Evolutionary conservation across 2,797 vertebrate species (phyloP).

Genomic region (Myotis pilosus): DNA sequence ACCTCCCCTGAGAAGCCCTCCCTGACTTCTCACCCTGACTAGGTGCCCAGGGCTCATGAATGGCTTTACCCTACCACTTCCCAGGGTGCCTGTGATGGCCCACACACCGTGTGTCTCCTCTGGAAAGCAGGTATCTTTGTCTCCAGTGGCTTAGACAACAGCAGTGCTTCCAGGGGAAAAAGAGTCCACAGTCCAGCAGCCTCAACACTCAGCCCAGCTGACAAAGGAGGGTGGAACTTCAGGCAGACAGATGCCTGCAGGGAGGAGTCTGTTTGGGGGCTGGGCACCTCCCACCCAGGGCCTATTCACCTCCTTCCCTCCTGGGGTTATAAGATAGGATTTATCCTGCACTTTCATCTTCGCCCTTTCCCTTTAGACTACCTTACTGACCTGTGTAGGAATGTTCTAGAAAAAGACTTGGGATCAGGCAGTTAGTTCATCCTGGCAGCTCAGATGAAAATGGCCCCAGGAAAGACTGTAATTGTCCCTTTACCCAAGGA

Average conservation of each 20-base stretch:
- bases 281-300: neutral
- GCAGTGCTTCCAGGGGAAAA: neutral
- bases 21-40: neutral
- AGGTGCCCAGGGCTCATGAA: fast-evolving
- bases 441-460: neutral
- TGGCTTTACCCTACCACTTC: too few species aligned
- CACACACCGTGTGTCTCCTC: neutral
- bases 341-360: neutral
- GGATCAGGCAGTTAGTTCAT: neutral
- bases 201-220: neutral
- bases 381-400: neutral
- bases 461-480: neutral
- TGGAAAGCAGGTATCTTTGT: neutral
- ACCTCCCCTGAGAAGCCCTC: neutral
- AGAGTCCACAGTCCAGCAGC: neutral
- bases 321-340: neutral
- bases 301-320: neutral
- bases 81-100: fast-evolving
- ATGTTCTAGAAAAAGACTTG: neutral
- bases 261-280: neutral
- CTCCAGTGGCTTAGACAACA: neutral
- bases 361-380: neutral
- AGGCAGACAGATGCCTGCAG: neutral
- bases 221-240: neutral
- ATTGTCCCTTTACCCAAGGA: neutral